A percentile compares a stretch with the other conserved stretches of the same genome.
Conservation (phyloP, 2,113 vertebrate genomes). For the Ameiurus melas region DNA sequence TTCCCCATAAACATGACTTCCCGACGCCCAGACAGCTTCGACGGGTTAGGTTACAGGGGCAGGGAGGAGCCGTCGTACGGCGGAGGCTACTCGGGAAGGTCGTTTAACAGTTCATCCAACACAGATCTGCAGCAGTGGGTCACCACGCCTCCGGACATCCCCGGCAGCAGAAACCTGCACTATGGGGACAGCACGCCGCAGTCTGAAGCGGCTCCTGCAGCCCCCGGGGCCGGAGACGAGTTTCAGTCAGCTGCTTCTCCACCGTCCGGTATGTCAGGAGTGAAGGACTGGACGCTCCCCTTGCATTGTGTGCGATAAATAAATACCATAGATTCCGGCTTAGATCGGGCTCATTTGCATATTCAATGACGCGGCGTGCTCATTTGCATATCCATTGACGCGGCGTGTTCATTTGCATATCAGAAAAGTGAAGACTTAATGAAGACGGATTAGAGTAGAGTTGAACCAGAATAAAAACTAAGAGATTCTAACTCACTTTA, state of each 20-base stretch:
- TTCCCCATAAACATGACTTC: conserved; percentile 76
- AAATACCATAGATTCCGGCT: background rate
- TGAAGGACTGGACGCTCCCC: background rate
- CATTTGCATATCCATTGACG: background rate
- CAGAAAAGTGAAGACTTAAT: background rate
- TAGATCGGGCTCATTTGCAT: background rate
- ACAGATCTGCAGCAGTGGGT: conserved; percentile 84
- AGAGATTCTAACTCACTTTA: background rate
- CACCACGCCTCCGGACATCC: conserved; percentile 90
- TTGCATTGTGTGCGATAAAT: background rate
- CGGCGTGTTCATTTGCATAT: background rate
- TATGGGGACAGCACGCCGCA: conserved; percentile 83
- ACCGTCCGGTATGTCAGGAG: conserved; percentile 65
- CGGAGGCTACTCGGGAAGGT: conserved; percentile 69
- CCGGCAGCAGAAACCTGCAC: conserved; percentile 92
- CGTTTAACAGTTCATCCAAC: conserved; percentile 72
- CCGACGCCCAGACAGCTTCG: conserved; percentile 88
- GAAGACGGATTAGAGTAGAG: background rate
- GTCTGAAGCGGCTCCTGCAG: conserved; percentile 65
- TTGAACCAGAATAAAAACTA: background rate
- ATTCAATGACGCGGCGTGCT: background rate
- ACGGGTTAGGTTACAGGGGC: conserved; percentile 84
- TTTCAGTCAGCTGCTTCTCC: conserved; percentile 62
- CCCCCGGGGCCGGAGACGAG: conserved; percentile 64
- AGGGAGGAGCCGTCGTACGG: conserved; percentile 76